Conservation (phyloP, 2,113 vertebrate species). For the Trochalopteron elliotii region DNA sequence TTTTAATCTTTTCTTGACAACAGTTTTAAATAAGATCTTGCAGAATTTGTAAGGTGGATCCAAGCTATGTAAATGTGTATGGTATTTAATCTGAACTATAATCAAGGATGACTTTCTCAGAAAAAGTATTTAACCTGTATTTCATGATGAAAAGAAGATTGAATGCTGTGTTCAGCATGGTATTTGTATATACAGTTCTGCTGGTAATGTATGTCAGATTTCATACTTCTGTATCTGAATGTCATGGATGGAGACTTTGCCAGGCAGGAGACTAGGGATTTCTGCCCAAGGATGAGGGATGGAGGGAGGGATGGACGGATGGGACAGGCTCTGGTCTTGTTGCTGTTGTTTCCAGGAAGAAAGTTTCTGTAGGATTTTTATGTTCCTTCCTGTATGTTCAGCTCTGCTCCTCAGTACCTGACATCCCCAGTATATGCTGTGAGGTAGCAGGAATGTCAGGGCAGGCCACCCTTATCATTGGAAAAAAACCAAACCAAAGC, state of each 20-base stretch:
- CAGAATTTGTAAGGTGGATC: not conserved
- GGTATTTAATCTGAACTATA: not conserved
- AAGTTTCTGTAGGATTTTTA: not conserved
- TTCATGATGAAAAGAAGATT: not conserved
- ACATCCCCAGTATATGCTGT: accelerated
- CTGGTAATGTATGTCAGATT: not conserved
- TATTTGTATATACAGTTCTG: not conserved
- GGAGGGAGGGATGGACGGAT: not conserved
- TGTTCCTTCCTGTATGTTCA: not conserved
- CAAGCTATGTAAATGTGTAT: not conserved
- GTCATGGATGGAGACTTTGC: not conserved
- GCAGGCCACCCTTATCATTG: not conserved
- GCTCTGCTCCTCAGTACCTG: not conserved
- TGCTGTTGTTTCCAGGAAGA: not conserved
- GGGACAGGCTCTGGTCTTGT: not conserved
- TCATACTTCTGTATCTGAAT: not conserved
- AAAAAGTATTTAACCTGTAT: not conserved
- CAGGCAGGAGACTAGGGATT: not conserved
- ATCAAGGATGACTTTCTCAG: not conserved
- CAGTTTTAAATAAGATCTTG: not conserved
- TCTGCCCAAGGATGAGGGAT: not conserved
- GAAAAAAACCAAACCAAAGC: not conserved
- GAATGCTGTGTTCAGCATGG: not conserved
- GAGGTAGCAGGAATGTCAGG: not conserved
- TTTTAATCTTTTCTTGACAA: not conserved